Conservation (phyloP, 2,888 invertebrate genomes). For the Pristionchus mayeri region DNA sequence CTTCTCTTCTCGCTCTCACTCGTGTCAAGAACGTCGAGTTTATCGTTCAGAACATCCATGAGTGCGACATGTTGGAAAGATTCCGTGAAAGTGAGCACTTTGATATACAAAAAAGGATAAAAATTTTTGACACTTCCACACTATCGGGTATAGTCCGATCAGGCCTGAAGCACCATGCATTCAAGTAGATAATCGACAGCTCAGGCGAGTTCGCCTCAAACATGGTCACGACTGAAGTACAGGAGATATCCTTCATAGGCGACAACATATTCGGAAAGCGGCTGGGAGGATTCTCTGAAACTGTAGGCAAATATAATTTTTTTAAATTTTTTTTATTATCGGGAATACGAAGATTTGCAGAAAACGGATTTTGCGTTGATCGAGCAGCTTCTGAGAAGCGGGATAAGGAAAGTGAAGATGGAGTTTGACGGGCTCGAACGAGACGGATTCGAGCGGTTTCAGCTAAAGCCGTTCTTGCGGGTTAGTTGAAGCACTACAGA, state of each 20-base stretch:
- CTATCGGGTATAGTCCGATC: too few species aligned
- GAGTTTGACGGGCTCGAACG: background rate
- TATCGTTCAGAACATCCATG: background rate
- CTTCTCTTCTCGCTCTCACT: background rate
- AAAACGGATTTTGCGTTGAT: background rate
- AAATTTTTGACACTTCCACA: too few species aligned
- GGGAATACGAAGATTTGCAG: background rate
- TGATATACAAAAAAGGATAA: background rate
- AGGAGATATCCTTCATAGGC: too few species aligned
- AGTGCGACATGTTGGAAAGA: background rate
- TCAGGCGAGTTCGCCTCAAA: background rate
- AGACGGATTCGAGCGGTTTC: background rate
- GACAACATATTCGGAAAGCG: background rate
- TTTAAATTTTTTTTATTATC: too few species aligned
- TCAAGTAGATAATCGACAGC: too few species aligned
- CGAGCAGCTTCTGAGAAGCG: background rate
- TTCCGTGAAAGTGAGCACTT: background rate
- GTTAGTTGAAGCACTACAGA: too few species aligned
- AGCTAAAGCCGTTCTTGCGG: background rate
- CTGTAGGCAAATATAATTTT: too few species aligned
- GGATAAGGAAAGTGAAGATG: background rate
- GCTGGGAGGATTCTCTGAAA: background rate
- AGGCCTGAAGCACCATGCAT: too few species aligned
- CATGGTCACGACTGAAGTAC: background rate
- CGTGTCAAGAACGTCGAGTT: background rate